Base-by-base conservation (phyloP, 2,888 invertebrate species). In the Tiliacea aurago region DNA sequence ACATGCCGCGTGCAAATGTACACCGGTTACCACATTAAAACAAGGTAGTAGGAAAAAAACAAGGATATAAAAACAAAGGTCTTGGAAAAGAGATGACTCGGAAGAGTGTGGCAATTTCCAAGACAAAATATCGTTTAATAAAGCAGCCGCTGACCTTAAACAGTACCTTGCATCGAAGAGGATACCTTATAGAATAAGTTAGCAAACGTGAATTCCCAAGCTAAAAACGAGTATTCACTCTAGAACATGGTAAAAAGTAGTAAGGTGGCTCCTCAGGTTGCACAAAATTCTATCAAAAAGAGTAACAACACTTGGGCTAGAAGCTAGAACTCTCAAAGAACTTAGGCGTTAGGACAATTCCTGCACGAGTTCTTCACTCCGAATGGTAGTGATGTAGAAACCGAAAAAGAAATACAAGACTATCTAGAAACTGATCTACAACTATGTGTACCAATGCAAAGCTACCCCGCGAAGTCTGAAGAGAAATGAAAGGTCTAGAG, bases 231-330 rank as follows among this genome's bases (percentile, higher is more conserved):
- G 5, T 43, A 43, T 28, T 62, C 43, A 2, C 41, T 53, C 5
- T 66, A n/a, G n/a, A 64, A 51, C 2, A n/a, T 37, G 9, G 37
- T 64, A n/a, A 37, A 23, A 51, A 37, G 4, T 23, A 28, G 41
- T 28, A 53, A 7, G 41, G 2, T 13, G 11, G 23, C 28, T 2
- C 43, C 33, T 11, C n/a, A 59, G n/a, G 4, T 45, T n/a, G 45
- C 45, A 45, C 59, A 59, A 33, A n/a, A 33, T 45, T 45, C 45
- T 15, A 43, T 66, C 28, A 66, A 66, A 56, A n/a, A n/a, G n/a
- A n/a, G n/a, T n/a, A n/a, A n/a, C n/a, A n/a, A n/a, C n/a, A n/a
- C n/a, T n/a, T n/a, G n/a, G n/a, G n/a, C n/a, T n/a, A n/a, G n/a
- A n/a, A n/a, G n/a, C n/a, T n/a, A n/a, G n/a, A n/a, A n/a, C n/a